Conservation (phyloP, 2,113 vertebrate species). For the Anser cygnoides region DNA sequence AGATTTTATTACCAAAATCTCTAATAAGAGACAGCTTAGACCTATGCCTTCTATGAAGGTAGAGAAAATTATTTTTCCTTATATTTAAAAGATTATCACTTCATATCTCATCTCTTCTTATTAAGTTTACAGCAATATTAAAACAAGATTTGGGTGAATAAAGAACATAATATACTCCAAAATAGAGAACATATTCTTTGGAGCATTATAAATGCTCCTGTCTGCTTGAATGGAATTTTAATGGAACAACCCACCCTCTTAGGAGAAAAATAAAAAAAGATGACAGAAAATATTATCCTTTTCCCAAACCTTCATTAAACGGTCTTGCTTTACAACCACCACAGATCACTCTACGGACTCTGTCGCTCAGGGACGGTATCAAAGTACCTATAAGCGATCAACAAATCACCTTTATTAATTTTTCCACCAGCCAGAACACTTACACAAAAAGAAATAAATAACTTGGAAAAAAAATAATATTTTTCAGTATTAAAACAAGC, state of each 20-base stretch:
- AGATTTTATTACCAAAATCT: constrained; percentile 61
- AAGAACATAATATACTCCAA: constrained; percentile 70
- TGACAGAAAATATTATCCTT: constrained; percentile 27
- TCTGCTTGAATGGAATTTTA: constrained; percentile 67
- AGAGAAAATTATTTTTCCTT: constrained; percentile 70
- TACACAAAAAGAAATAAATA: neutral
- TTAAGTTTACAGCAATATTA: constrained; percentile 76
- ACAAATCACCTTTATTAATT: neutral
- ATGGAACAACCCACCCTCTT: constrained; percentile 41
- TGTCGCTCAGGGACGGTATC: neutral
- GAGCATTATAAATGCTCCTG: constrained; percentile 56
- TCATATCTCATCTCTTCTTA: constrained; percentile 70
- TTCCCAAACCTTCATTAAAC: constrained; percentile 18
- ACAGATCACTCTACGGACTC: neutral
- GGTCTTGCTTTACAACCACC: neutral
- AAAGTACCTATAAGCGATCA: neutral
- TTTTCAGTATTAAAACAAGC: neutral
- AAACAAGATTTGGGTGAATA: constrained; percentile 75
- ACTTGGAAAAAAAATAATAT: neutral
- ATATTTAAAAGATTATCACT: constrained; percentile 67
- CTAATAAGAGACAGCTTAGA: constrained; percentile 70
- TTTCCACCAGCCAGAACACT: neutral
- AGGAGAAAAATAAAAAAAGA: neutral
- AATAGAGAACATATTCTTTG: constrained; percentile 57
- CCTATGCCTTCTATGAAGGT: constrained; percentile 54